Evolutionary conservation across 2,888 invertebrate genomes (phyloP).

Genomic region (Meiosimyza platycephala): DNA sequence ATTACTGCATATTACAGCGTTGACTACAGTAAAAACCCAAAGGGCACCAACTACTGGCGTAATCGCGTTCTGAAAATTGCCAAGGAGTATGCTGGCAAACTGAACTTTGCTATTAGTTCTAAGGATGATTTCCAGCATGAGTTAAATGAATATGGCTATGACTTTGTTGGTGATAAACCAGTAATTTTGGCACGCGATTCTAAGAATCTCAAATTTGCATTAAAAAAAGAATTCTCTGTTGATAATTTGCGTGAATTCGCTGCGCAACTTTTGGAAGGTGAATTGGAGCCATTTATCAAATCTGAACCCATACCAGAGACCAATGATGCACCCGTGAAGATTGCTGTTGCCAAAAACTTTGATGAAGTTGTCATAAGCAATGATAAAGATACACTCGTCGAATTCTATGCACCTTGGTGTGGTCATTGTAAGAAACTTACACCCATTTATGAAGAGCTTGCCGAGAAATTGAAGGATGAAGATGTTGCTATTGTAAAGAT

Average conservation of each 20-base stretch:
- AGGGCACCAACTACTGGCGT: slow-evolving; percentile 99
- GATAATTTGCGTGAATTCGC: slow-evolving; percentile 88
- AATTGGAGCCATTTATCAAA: slow-evolving; percentile 92
- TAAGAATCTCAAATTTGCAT: slow-evolving; percentile 88
- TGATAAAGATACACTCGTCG: slow-evolving; percentile 92
- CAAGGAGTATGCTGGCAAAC: slow-evolving; percentile 67
- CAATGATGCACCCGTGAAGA: slow-evolving; percentile 84
- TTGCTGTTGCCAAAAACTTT: slow-evolving; percentile 97
- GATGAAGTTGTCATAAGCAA: slow-evolving; percentile 92
- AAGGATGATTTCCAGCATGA: slow-evolving; percentile 96
- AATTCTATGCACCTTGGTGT: slow-evolving; percentile 99
- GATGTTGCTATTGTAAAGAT: slow-evolving; percentile 94
- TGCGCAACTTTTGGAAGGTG: slow-evolving; percentile 82
- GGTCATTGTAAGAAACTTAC: slow-evolving; percentile 98
- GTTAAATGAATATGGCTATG: slow-evolving; percentile 92
- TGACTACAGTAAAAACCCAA: slow-evolving; percentile 96
- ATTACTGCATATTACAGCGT: slow-evolving; percentile 93
- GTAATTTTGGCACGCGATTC: slow-evolving; percentile 85
- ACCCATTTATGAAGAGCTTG: slow-evolving; percentile 94
- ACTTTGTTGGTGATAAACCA: slow-evolving; percentile 90
- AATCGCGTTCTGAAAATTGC: slow-evolving; percentile 90
- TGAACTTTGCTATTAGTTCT: slow-evolving; percentile 90
- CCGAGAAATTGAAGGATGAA: slow-evolving; percentile 86
- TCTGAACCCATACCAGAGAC: slow-evolving; percentile 92
- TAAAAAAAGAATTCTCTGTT: slow-evolving; percentile 90